A percentile compares a stretch with the other conserved stretches of the same genome.
Conservation (phyloP, 2,113 vertebrate genomes). For the Irena cyanogastra region DNA sequence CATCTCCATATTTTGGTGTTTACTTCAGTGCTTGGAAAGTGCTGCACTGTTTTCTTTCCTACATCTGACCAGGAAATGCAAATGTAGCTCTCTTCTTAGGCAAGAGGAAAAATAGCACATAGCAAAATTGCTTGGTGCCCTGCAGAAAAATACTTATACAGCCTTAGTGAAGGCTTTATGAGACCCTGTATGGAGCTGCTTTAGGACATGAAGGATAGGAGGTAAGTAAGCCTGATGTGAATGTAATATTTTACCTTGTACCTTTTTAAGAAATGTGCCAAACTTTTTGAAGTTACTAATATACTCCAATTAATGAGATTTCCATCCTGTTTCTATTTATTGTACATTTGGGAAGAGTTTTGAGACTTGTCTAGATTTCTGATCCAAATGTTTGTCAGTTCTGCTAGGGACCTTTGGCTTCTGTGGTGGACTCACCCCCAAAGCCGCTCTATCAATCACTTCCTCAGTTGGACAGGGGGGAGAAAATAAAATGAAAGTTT, state of each 20-base stretch:
- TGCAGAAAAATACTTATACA: not conserved
- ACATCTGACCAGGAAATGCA: not conserved
- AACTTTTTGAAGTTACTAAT: not conserved
- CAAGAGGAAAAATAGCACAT: too few species aligned
- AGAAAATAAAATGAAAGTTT: not conserved
- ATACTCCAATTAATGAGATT: not conserved
- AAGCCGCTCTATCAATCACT: accelerated
- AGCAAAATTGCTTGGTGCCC: not conserved
- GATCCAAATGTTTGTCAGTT: not conserved
- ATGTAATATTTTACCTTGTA: not conserved
- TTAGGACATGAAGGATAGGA: not conserved
- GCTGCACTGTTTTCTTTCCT: not conserved
- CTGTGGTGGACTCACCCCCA: not conserved
- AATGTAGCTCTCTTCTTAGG: not conserved
- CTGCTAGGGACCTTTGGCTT: not conserved
- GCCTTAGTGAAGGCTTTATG: not conserved
- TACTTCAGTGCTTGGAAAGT: not conserved
- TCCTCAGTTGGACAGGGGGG: not conserved
- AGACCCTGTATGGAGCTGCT: not conserved
- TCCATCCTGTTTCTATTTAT: not conserved
- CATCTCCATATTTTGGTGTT: not conserved
- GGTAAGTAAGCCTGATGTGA: not conserved
- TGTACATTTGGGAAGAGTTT: not conserved
- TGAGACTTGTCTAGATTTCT: not conserved
- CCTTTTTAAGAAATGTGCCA: not conserved